Percentiles rank a stretch among this genome's conserved stretches.
Conservation (phyloP, 2,888 invertebrate genomes). For the Drosophila heteroneura region DNA sequence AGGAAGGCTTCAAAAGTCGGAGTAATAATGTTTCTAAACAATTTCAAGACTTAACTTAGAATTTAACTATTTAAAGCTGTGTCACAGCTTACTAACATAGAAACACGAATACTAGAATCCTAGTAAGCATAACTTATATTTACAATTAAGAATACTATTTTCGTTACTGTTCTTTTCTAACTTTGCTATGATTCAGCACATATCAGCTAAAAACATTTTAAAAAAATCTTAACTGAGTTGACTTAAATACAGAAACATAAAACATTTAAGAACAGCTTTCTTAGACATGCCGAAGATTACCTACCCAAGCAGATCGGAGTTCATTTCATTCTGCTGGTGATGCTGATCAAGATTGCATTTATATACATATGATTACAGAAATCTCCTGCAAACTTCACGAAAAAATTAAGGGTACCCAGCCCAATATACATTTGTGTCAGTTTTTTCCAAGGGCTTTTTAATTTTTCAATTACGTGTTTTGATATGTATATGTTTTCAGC, state of each 20-base stretch:
- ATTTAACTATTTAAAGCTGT: background rate
- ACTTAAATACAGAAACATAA: background rate
- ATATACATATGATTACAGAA: background rate
- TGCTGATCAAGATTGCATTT: background rate
- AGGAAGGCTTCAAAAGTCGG: background rate
- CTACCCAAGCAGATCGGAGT: background rate
- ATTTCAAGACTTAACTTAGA: background rate
- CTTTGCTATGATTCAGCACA: background rate
- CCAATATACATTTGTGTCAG: background rate
- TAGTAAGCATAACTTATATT: background rate
- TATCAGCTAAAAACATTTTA: background rate
- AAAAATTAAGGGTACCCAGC: background rate
- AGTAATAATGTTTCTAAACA: background rate
- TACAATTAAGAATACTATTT: background rate
- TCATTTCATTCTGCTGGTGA: background rate
- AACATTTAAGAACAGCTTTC: background rate
- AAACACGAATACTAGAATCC: background rate
- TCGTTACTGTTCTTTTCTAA: background rate
- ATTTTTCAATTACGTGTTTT: background rate
- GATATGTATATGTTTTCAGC: background rate
- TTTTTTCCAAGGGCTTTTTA: background rate
- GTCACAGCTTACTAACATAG: conserved; percentile 1
- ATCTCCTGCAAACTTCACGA: background rate
- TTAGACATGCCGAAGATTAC: background rate
- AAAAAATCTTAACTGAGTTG: background rate